Base-by-base conservation (phyloP, 1,140 invertebrate genomes). In the Nasonia vitripennis region DNA sequence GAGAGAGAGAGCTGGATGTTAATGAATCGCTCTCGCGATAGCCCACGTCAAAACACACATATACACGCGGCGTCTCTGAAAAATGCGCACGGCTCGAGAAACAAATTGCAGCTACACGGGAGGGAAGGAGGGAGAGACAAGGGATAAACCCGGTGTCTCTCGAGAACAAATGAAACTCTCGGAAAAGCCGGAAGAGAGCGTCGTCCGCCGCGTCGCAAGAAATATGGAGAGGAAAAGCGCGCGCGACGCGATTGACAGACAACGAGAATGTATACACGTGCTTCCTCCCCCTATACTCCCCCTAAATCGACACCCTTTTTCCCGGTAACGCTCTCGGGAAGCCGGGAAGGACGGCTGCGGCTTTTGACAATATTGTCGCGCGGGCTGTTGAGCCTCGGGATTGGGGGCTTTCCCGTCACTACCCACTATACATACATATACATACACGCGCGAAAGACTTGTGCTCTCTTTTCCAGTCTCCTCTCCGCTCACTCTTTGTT, bases 341-440 rank as follows among this genome's bases (percentile, higher is more conserved):
- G 73, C 34, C n/a, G n/a, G n/a, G n/a, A n/a, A n/a, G n/a, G 23
- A 11, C 31, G 34, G 37, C 31, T 41, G 34, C 17, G 73, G 75
- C 75, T 78, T 78, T 78, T 78, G 75, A 51, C 45, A 51, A 48
- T 31, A 78, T 78, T 78, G 75, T 78, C 75, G 75, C 12, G 55
- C 55, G 20, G 20, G 55, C 75, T 23, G 75, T 51, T 78, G 41
- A 51, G 48, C 75, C 75, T 23, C 73, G 73, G 73, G 73, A 75
- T 78, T 55, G 12, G 20, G 73, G 9, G 31, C 73, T 34, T 75
- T 75, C 73, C 73, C 73, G 12, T 34, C 34, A 45, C 73, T 41
- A 27, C 27, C 34, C 34, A 37, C 34, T 37, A 6, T 37, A 37
- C 5, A 37, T 37, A n/a, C 11, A 20, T 23, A 67, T 71, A 1